Conservation (phyloP, 2,797 vertebrate species). For the Buceros bicornis region DNA sequence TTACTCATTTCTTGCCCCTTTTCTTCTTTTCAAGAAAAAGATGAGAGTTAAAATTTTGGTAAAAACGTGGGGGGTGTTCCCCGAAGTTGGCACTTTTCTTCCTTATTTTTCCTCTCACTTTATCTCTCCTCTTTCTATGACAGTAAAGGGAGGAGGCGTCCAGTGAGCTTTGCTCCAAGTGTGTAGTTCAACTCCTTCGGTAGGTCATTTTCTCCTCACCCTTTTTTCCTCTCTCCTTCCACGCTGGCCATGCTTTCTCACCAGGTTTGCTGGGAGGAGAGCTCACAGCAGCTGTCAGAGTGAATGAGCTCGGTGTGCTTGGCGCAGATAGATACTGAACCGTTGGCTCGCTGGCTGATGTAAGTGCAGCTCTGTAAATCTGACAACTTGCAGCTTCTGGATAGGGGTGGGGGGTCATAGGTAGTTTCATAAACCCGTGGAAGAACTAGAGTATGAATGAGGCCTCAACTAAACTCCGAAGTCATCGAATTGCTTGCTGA, state of each 20-base stretch:
- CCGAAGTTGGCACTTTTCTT: rapidly evolving
- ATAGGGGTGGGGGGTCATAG: rapidly evolving
- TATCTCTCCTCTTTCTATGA: too few species aligned
- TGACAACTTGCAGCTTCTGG: background rate
- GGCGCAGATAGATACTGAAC: background rate
- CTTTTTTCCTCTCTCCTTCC: background rate
- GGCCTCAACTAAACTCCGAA: rapidly evolving
- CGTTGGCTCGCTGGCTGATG: background rate
- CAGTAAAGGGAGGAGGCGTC: background rate
- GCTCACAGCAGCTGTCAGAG: background rate
- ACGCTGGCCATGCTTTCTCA: background rate
- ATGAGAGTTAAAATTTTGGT: background rate
- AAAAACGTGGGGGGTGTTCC: background rate
- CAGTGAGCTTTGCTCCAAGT: background rate
- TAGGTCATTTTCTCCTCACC: background rate
- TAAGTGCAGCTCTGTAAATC: background rate
- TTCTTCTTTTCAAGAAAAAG: background rate
- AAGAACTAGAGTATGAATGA: background rate
- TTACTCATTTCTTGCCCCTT: background rate
- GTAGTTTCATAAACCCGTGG: background rate
- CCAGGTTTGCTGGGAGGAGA: background rate
- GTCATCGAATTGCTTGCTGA: background rate
- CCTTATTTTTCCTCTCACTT: background rate
- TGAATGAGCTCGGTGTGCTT: background rate
- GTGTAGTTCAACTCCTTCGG: background rate